Evolutionary conservation across 2,797 vertebrate species (phyloP).

Genomic region (Brotogeris chrysoptera): DNA sequence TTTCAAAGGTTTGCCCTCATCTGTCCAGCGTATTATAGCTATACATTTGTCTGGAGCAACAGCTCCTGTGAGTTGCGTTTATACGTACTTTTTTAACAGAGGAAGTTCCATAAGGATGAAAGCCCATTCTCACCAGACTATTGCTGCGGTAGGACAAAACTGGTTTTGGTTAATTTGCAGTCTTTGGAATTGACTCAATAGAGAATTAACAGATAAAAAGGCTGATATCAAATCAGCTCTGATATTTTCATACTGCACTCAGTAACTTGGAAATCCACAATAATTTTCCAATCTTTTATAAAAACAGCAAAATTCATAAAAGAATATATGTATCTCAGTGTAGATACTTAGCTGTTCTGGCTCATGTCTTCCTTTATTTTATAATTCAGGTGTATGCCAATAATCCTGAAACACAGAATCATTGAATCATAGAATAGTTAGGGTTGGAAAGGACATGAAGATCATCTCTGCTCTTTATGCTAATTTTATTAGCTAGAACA

Average conservation of each 20-base stretch:
- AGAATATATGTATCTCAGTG: background rate
- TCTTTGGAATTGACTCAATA: background rate
- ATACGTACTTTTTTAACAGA: background rate
- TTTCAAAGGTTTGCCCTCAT: slow-evolving; percentile 5
- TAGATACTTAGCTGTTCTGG: background rate
- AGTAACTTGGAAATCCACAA: background rate
- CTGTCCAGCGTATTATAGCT: background rate
- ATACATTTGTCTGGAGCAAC: background rate
- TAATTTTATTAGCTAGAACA: background rate
- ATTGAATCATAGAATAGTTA: background rate
- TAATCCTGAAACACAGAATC: background rate
- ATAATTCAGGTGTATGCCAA: background rate
- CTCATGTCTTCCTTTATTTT: background rate
- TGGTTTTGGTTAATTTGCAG: background rate
- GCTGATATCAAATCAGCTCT: background rate
- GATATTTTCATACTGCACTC: background rate
- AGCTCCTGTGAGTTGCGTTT: background rate
- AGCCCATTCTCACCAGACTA: background rate
- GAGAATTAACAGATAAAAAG: background rate
- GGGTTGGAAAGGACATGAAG: too few relatives aligned
- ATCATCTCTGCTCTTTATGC: background rate
- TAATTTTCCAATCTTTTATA: background rate
- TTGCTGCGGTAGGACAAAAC: background rate
- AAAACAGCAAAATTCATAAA: background rate
- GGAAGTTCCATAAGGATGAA: background rate